Evolutionary conservation across 2,888 invertebrate genomes (phyloP), one percentile per base, ranked within the genome.

Genomic region (Neoscelio sp.): DNA sequence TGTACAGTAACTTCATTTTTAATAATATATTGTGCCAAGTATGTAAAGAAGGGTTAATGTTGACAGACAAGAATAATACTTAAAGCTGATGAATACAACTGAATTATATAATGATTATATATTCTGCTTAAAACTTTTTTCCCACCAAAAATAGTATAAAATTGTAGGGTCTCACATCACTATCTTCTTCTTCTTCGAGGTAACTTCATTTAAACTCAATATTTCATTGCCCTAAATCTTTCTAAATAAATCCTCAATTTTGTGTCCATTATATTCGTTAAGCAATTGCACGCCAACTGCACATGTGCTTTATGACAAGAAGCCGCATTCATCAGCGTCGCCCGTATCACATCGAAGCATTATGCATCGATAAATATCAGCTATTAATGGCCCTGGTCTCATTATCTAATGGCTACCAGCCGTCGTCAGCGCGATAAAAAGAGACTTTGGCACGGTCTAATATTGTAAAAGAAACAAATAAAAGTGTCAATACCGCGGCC

Each of bases 401-500:
- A 83, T 82, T 82, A 81, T 79, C 82, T 82, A 82, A 83, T 82
- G 79, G 82, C 73, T 73, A 54, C 62, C 81, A 81, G 73, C 65
- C 81, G 77, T 81, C 77, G 75, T 64, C 56, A 48, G 20, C 33
- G 60, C 74, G 79, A 75, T 81, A 74, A 76, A 81, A 79, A 56
- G 60, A 68, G 80, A 58, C 71, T 79, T 77, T 78, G 80, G 73
- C 76, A 60, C 73, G 76, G 52, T 64, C 67, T 40, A 68, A 76
- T 75, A 65, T 75, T 56, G 60, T 74, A 40, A 58, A 62, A 79
- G 79, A 64, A 77, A 74, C 74, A 77, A 68, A 81, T 80, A 81
- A 80, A 80, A 80, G 68, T 79, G 80, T 78, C 80, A 75, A 58
- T 81, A 73, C 54, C 65, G 65, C 30, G 62, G 71, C 79, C 68